Base-by-base conservation (phyloP, 2,797 vertebrate species). In the Pelochelys cantorii region DNA sequence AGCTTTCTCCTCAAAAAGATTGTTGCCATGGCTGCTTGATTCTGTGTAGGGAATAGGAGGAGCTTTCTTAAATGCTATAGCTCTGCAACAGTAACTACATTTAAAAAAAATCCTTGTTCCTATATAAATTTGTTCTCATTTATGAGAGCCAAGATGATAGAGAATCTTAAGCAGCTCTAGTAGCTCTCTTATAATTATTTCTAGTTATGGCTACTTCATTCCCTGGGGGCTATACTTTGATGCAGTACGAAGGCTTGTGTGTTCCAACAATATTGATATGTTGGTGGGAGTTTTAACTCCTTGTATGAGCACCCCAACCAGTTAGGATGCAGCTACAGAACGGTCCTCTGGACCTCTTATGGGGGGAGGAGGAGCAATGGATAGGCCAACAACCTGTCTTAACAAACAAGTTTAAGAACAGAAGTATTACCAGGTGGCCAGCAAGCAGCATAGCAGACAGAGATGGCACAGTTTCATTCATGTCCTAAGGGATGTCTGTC, bases 1-100 rank as follows among this genome's bases (percentile, higher is more conserved):
- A 82, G 4, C 42, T 18, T 48, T 10, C 8, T 3, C 25, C 56
- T 78, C 31, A 17, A 77, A 8, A 34, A 22, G 48, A 3, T 2
- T 81, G 1, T 62, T 90, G 60, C 79, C 59, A 55, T 1, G 1
- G n/a, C 10, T 0, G 0, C 5, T 42, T 0, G 0, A 3, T 60
- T 22, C 62, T 37, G 25, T 15, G 9, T 23, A 7, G 27, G 48
- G 31, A 89, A 68, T 11, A 0, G 1, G 13, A 23, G 2, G 13
- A 27, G 42, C 2, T 18, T 78, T 87, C 42, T 17, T 20, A 77
- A 52, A 25, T 1, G 18, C 31, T 0, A 1, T 2, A 37, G 6
- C 42, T 75, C 14, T 79, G 52, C 31, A 88, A 55, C 31, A 42
- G 65, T 34, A 87, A 17, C 0, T 10, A 79, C 4, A 4, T 53